phyloP scores from a whole-genome alignment of 2,888 invertebrate genomes.

The Anorthoa munda region DNA sequence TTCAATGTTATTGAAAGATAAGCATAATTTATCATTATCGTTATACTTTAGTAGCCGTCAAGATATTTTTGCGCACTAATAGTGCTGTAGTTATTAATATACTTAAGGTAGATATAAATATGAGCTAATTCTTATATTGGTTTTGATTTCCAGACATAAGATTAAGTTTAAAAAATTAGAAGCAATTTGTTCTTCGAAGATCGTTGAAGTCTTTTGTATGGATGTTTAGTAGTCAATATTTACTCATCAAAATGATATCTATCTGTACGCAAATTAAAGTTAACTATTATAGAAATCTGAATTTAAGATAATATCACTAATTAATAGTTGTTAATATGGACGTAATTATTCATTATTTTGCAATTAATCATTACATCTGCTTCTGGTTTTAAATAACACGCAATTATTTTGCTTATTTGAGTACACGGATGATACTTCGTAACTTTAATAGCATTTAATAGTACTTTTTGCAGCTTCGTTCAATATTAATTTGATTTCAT shows the following conservation, averaged over 20 bases:
- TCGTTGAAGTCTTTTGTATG: constrained; percentile 69
- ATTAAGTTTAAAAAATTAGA: neutral
- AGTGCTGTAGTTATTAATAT: constrained; percentile 18
- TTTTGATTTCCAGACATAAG: neutral
- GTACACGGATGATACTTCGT: constrained; percentile 47
- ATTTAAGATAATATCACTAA: constrained; percentile 2
- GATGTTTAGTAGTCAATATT: constrained; percentile 6
- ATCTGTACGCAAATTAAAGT: neutral
- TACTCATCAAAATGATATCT: neutral
- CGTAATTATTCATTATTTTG: constrained; percentile 21
- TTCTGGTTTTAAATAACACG: constrained; percentile 36
- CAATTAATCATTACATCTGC: constrained; percentile 23
- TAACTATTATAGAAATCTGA: neutral
- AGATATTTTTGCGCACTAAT: constrained; percentile 8
- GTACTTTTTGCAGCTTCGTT: constrained; percentile 57
- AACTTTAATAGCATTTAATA: constrained; percentile 41
- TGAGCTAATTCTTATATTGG: neutral
- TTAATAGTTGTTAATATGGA: constrained; percentile 5
- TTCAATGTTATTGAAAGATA: constrained; percentile 42
- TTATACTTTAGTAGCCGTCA: neutral
- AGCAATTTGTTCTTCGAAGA: neutral
- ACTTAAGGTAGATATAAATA: neutral
- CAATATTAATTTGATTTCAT: constrained; percentile 72
- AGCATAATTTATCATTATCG: constrained; percentile 26
- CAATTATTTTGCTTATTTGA: constrained; percentile 34